phyloP scores from a whole-genome alignment of 2,888 invertebrate species.

The Ectemnius cavifrons region DNA sequence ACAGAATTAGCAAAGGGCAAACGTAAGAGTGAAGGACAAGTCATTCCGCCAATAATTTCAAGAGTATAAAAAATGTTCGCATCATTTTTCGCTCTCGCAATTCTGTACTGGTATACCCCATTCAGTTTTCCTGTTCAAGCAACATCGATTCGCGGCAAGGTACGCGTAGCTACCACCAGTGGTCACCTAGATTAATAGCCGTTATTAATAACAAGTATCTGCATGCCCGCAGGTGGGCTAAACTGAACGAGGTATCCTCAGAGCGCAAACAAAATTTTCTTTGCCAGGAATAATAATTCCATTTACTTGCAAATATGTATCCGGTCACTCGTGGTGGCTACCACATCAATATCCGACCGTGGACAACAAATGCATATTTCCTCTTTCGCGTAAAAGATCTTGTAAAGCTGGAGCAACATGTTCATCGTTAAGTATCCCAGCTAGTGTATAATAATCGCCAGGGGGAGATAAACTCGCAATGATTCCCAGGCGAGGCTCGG shows the following conservation, averaged over 20 bases:
- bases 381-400: not conserved
- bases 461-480: constrained; percentile 12
- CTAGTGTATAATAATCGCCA: constrained; percentile 15
- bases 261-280: too few species aligned
- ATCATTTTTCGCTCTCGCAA: not conserved
- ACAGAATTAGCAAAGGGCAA: constrained; percentile 6
- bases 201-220: constrained; percentile 13
- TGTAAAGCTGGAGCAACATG: not conserved
- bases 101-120: constrained; percentile 20
- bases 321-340: too few species aligned
- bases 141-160: constrained; percentile 10
- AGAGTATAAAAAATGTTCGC: too few species aligned
- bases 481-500: constrained; percentile 42
- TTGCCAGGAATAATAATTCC: too few species aligned
- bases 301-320: too few species aligned
- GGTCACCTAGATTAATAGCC: constrained; percentile 20
- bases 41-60: too few species aligned
- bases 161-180: not conserved
- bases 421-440: constrained; percentile 10
- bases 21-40: not conserved
- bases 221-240: not conserved
- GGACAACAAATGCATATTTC: not conserved
- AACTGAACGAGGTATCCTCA: constrained; percentile 10
- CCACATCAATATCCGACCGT: too few species aligned
- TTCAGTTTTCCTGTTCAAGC: constrained; percentile 20